Evolutionary conservation across 2,113 vertebrate genomes (phyloP).

Genomic region (Stigmatopora nigra): DNA sequence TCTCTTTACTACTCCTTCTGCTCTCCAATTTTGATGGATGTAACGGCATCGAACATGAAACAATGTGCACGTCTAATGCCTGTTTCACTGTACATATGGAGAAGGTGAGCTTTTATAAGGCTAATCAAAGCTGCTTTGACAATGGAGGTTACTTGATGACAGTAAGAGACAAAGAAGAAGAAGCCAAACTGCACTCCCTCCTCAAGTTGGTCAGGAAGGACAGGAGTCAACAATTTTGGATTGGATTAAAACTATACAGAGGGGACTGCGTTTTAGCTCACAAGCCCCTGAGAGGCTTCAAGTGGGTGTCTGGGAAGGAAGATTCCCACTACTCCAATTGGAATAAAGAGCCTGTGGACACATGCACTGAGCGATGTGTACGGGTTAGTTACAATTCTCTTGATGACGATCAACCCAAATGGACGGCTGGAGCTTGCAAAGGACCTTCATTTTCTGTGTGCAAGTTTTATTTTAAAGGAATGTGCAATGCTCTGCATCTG

Average conservation of each 20-base stretch:
- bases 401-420: slow-evolving; percentile 36
- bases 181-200: slow-evolving; percentile 40
- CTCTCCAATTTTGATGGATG: slow-evolving; percentile 22
- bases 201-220: slow-evolving; percentile 32
- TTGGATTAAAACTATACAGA: slow-evolving; percentile 58
- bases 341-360: slow-evolving; percentile 52
- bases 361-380: slow-evolving; percentile 67
- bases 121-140: slow-evolving; percentile 34
- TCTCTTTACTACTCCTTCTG: slow-evolving; percentile 51
- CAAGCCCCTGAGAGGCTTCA: slow-evolving; percentile 57
- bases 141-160: slow-evolving; percentile 67
- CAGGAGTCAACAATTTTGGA: slow-evolving; percentile 45
- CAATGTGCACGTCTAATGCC: slow-evolving; percentile 47
- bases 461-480: slow-evolving; percentile 63
- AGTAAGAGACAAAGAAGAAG: slow-evolving; percentile 49
- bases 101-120: slow-evolving; percentile 35
- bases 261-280: slow-evolving; percentile 30
- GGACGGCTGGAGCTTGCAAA: slow-evolving; percentile 52
- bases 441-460: slow-evolving; percentile 46
- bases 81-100: slow-evolving; percentile 61
- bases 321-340: slow-evolving; percentile 63
- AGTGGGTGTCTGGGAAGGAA: slow-evolving; percentile 52
- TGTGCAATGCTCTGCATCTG: slow-evolving; percentile 60
- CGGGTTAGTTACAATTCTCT: slow-evolving; percentile 17
- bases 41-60: slow-evolving; percentile 25